Conservation (phyloP, 2,888 invertebrate genomes). For the Phortica okadai region DNA sequence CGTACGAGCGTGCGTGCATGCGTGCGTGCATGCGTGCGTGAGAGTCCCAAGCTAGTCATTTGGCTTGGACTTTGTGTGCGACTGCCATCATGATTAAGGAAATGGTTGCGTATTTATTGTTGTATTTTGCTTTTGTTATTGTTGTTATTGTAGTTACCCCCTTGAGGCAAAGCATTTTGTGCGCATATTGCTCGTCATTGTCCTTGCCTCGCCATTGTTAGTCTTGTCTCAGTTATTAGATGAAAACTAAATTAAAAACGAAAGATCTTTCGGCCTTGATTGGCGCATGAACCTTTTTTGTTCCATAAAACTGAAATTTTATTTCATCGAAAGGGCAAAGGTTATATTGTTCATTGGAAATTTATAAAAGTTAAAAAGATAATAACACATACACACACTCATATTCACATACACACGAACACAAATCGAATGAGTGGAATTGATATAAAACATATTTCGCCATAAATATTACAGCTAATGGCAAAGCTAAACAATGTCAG, state of each 20-base stretch:
- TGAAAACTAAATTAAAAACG: too few species aligned
- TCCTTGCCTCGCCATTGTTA: too few species aligned
- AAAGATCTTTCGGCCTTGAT: too few species aligned
- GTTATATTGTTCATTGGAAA: too few species aligned
- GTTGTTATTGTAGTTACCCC: slow-evolving; percentile 28
- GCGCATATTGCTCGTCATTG: too few species aligned
- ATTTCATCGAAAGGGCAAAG: too few species aligned
- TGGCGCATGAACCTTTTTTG: too few species aligned
- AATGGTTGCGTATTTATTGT: slow-evolving; percentile 31
- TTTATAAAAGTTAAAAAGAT: too few species aligned
- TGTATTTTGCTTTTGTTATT: slow-evolving; percentile 17
- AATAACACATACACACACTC: slow-evolving; percentile 22
- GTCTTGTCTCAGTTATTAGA: too few species aligned
- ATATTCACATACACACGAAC: slow-evolving; percentile 36
- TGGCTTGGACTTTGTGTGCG: background rate
- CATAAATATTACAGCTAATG: slow-evolving; percentile 2
- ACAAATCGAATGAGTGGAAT: too few species aligned
- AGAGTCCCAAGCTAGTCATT: background rate
- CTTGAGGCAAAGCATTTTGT: slow-evolving; percentile 33
- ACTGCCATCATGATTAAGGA: slow-evolving; percentile 3
- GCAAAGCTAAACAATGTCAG: background rate
- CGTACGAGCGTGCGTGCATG: background rate
- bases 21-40: background rate
- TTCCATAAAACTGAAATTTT: too few species aligned
- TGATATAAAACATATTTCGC: background rate